Base-by-base conservation (phyloP, 2,888 invertebrate species). In the Trichopoda pennipes region DNA sequence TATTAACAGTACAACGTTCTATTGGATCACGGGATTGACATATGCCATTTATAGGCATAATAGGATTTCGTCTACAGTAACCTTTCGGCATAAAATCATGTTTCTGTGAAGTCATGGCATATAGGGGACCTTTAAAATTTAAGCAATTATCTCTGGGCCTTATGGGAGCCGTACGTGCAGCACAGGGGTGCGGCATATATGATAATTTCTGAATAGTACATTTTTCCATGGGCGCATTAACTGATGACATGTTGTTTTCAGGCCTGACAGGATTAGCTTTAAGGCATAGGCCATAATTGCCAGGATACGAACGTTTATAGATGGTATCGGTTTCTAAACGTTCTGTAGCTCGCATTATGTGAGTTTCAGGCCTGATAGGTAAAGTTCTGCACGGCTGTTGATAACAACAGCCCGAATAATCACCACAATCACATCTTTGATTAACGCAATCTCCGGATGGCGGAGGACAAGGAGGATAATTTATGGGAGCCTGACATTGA, bases 21-120 rank as follows among this genome's bases (percentile, higher is more conserved):
- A 91, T 80, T 2, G 90, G 89, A 6, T 87, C 91, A 35, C 85
- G 85, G 3, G 86, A 85, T 38, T 85, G 87, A 49, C 85, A 86
- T 23, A 91, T 88, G 23, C 88, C 88, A 17, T 85, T 85, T 0
- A 81, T 73, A 0, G 88, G 90, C 38, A 78, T 28, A 51, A 89
- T 87, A 0, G 88, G 87, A 12, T 81, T 77, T 2, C 88, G 85
- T 79, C 86, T 88, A 42, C 87, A 92, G 75, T 92, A 92, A 0
- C 93, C 93, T 86, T 94, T 94, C 1, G 94, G 93, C 53, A 94
- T 94, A 87, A 92, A 95, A 91, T 95, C 95, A 88, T 94, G 94
- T 51, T 94, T 94, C 84, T 94, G 94, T 0, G 95, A 95, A 3
- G 95, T 95, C 74, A 94, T 90, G 84, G 94, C 94, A 91, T 94